Conservation (phyloP, 2,797 vertebrate species). For the Channallabes apus region DNA sequence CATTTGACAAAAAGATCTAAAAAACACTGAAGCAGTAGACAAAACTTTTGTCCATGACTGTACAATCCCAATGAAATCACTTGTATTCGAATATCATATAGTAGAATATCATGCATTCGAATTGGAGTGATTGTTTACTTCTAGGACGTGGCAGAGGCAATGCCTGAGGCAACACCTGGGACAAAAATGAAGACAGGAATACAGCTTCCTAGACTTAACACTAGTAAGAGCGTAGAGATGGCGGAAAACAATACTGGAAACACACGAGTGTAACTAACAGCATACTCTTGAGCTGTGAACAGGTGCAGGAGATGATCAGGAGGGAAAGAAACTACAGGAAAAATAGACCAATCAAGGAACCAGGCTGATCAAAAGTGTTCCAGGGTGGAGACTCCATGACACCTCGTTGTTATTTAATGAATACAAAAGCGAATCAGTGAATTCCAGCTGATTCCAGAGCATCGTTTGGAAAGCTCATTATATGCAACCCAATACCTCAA, state of each 20-base stretch:
- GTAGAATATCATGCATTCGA: too few relatives aligned
- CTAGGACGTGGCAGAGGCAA: neutral
- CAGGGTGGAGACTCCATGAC: neutral
- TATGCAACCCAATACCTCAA: neutral
- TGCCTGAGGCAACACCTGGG: neutral
- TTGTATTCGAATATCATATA: too few relatives aligned
- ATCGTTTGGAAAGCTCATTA: neutral
- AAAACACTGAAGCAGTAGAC: too few relatives aligned
- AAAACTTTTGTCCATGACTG: too few relatives aligned
- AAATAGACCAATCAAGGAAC: constrained; percentile 5
- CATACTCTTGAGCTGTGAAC: constrained; percentile 1
- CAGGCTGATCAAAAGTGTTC: neutral
- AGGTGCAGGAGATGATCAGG: neutral
- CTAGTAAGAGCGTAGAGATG: neutral
- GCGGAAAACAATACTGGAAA: neutral
- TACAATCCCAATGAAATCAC: neutral
- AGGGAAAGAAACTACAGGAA: neutral
- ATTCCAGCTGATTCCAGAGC: constrained; percentile 15
- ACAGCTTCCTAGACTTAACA: neutral
- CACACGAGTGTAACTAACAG: neutral
- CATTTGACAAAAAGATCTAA: too few relatives aligned
- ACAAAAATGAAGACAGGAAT: neutral
- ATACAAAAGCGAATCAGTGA: constrained; percentile 12
- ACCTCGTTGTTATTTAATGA: neutral
- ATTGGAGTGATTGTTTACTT: neutral